phyloP scores from a whole-genome alignment of 2,113 vertebrate species.

The Athene cunicularia region DNA sequence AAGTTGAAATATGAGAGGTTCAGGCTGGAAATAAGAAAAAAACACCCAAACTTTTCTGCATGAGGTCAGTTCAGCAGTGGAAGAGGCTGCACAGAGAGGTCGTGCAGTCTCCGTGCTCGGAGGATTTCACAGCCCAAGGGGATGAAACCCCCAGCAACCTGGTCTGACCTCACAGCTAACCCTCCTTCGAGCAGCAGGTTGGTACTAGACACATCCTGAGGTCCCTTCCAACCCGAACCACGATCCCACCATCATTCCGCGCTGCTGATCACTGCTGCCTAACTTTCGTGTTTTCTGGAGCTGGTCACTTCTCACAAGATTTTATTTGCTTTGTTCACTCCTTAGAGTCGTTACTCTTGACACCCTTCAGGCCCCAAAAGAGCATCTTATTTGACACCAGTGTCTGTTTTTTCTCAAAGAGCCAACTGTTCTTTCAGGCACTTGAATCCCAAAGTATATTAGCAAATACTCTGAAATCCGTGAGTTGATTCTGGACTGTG shows the following conservation, averaged over 20 bases:
- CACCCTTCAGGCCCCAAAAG: not conserved
- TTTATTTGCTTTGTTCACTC: not conserved
- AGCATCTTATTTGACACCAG: not conserved
- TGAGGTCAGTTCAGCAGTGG: not conserved
- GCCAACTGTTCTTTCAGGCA: not conserved
- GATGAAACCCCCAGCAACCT: not conserved
- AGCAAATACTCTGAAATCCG: not conserved
- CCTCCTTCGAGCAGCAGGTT: not conserved
- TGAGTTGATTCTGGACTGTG: not conserved
- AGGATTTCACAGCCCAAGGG: not conserved
- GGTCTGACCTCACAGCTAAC: not conserved
- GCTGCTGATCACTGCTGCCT: not conserved
- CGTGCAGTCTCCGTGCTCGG: not conserved
- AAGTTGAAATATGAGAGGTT: not conserved
- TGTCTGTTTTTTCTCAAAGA: not conserved
- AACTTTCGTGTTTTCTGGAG: not conserved
- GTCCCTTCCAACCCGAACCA: not conserved
- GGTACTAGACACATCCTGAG: not conserved
- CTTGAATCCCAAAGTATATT: not conserved
- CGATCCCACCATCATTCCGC: not conserved
- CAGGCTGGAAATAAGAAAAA: not conserved
- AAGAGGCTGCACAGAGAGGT: not conserved
- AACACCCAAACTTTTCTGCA: not conserved
- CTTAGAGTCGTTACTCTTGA: not conserved
- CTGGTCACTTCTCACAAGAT: not conserved